A percentile compares a stretch with the other conserved stretches of the same genome.
Conservation (phyloP, 2,113 vertebrate species). For the Burhinus bistriatus region DNA sequence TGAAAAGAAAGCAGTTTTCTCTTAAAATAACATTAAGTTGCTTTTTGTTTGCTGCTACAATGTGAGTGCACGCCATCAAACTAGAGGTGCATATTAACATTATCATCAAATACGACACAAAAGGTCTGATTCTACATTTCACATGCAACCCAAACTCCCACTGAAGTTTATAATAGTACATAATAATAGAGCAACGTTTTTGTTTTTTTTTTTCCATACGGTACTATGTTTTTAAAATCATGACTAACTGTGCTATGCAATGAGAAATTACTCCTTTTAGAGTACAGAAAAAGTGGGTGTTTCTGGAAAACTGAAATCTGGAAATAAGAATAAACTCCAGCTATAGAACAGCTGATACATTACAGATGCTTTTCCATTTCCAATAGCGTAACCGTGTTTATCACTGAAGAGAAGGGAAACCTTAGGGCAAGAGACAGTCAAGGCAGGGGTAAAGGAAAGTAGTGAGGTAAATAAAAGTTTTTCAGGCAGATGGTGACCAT, state of each 20-base stretch:
- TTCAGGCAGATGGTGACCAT: background rate
- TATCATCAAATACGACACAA: background rate
- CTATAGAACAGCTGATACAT: background rate
- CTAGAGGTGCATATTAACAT: background rate
- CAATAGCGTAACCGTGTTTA: background rate
- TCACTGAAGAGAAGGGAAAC: rapidly evolving
- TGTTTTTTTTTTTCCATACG: background rate
- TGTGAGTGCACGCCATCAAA: background rate
- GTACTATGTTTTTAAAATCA: background rate
- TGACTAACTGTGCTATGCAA: background rate
- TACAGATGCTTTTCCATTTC: background rate
- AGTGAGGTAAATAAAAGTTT: background rate
- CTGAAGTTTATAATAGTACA: background rate
- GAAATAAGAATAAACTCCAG: background rate
- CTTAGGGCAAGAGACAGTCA: background rate
- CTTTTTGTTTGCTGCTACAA: background rate
- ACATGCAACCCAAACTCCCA: background rate
- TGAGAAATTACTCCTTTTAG: background rate
- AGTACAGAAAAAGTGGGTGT: background rate
- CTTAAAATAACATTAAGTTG: background rate
- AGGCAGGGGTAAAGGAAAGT: background rate
- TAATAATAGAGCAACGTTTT: background rate
- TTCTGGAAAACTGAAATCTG: background rate
- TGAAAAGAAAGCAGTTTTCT: background rate
- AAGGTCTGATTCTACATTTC: background rate